Conservation (phyloP, 2,888 invertebrate species). For the Megaustenia siamemsis region DNA sequence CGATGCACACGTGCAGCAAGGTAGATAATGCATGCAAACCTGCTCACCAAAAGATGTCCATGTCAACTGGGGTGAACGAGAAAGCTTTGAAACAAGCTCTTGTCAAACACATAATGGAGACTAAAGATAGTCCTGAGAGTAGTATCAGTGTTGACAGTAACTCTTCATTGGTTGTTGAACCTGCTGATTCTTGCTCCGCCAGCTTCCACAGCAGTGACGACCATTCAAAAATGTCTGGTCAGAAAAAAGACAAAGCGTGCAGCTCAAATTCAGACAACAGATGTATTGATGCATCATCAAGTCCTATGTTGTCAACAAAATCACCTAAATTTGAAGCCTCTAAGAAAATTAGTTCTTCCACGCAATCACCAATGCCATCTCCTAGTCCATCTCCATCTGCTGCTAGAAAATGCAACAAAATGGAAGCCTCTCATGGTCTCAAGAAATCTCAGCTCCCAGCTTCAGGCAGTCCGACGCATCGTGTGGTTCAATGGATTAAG, state of each 20-base stretch:
- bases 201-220: slow-evolving; percentile 63
- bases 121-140: slow-evolving; percentile 71
- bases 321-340: slow-evolving; percentile 38
- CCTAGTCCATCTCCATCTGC: slow-evolving; percentile 68
- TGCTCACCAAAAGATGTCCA: slow-evolving; percentile 11
- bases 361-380: slow-evolving; percentile 70
- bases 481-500: slow-evolving; percentile 78
- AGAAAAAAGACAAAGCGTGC: slow-evolving; percentile 64
- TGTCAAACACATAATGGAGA: slow-evolving; percentile 61
- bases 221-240: slow-evolving; percentile 58
- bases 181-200: slow-evolving; percentile 68
- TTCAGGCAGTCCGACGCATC: slow-evolving; percentile 67
- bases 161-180: slow-evolving; percentile 66
- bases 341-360: slow-evolving; percentile 54
- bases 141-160: slow-evolving; percentile 68
- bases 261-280: slow-evolving; percentile 51
- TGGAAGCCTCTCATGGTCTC: slow-evolving; percentile 45
- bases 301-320: slow-evolving; percentile 47
- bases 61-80: slow-evolving; percentile 52
- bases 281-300: slow-evolving; percentile 41
- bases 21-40: slow-evolving; percentile 42
- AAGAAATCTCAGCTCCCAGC: slow-evolving; percentile 66
- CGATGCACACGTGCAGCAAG: slow-evolving; percentile 59
- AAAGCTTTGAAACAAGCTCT: slow-evolving; percentile 60
- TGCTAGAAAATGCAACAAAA: slow-evolving; percentile 59